Evolutionary conservation across 2,113 vertebrate species (phyloP).

Genomic region (Bubo bubo): DNA sequence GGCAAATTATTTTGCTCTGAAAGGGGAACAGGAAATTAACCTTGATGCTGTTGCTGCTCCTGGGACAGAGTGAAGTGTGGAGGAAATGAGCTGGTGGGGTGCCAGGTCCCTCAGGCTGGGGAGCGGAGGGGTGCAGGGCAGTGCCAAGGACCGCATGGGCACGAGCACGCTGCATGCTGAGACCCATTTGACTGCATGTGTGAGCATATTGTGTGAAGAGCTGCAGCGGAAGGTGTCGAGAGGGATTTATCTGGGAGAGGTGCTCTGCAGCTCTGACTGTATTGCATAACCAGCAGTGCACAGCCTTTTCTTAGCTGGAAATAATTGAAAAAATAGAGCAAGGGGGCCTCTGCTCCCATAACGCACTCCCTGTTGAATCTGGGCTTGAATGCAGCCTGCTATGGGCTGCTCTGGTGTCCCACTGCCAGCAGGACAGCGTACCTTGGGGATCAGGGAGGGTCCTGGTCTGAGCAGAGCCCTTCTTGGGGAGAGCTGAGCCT

Average conservation of each 20-base stretch:
- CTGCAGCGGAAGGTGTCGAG: background rate
- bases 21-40: background rate
- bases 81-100: background rate
- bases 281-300: background rate
- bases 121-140: background rate
- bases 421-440: background rate
- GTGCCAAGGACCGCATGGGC: rapidly evolving
- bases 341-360: background rate
- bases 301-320: background rate
- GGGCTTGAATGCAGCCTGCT: background rate
- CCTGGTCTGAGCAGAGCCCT: background rate
- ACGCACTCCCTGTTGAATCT: background rate
- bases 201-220: background rate
- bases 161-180: background rate
- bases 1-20: background rate
- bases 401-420: background rate
- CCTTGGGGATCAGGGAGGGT: background rate
- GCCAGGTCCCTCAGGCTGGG: background rate
- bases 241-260: background rate
- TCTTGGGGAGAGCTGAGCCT: background rate
- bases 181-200: rapidly evolving
- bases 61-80: background rate
- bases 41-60: background rate
- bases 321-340: background rate
- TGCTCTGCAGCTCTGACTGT: background rate